Percentiles rank a stretch among this genome's conserved stretches.
Conservation (phyloP, 64 coral and sea anemone genomes). For the Montipora capricornis region DNA sequence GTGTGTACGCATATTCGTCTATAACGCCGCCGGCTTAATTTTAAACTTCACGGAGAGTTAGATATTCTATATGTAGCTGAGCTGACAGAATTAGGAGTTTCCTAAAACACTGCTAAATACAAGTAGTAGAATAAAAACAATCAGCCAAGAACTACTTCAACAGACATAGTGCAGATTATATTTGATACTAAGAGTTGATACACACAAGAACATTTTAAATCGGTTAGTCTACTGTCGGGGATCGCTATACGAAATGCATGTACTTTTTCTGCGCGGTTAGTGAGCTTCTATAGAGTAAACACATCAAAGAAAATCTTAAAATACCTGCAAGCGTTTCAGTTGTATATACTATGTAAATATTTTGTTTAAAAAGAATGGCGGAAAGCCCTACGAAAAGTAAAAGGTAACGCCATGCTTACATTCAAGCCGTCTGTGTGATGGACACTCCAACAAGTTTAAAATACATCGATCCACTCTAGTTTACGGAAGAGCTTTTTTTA, state of each 20-base stretch:
- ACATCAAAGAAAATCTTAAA: slow-evolving; percentile 50
- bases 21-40: no score
- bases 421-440: slow-evolving; percentile 41
- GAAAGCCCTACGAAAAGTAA: slow-evolving; percentile 34
- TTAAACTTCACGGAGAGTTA: not conserved
- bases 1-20: no score
- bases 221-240: not conserved
- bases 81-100: not conserved
- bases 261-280: slow-evolving; percentile 10
- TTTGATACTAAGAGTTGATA: slow-evolving; percentile 26
- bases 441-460: not conserved
- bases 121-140: not conserved
- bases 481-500: slow-evolving; percentile 45
- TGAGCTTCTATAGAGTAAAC: not conserved
- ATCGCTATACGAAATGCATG: not conserved
- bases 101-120: not conserved
- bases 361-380: slow-evolving; percentile 36
- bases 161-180: not conserved
- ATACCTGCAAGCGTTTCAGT: not conserved
- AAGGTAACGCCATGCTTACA: slow-evolving; percentile 11
- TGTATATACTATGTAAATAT: slow-evolving; percentile 55
- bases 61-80: not conserved
- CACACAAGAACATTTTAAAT: slow-evolving; percentile 17
- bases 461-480: slow-evolving; percentile 16
- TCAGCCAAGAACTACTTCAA: not conserved